Base-by-base conservation (phyloP, 2,113 vertebrate species). In the Trematomus loennbergii region DNA sequence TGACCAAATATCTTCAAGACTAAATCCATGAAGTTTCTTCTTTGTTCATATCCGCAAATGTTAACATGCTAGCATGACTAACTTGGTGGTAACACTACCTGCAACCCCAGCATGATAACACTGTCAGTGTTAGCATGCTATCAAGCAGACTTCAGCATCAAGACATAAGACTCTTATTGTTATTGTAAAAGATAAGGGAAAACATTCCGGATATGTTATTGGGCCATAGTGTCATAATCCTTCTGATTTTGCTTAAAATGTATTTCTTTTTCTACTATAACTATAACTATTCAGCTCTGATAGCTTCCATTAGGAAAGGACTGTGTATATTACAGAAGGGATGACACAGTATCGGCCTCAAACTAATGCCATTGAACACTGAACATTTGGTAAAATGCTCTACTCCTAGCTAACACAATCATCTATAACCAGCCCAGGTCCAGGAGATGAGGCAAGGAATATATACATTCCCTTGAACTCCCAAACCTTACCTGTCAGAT, bases 401-500 rank as follows among this genome's bases (percentile, higher is more conserved):
- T n/a, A 25, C 75, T 86, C 76, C 66, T 17, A 52, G 90, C 86
- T 89, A 92, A 91, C 87, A 87, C 87, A 87, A 92, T 93, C 87
- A 88, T 89, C 73, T 72, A 75, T 82, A 87, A 87, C 76, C 81
- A 72, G 63, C 62, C 66, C 40, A 20, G 70, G 82, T 86, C 78
- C 50, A 85, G 82, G 71, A 89, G 91, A 94, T 81, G 81, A 91
- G 85, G 87, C 79, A 83, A 81, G 71, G 70, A 85, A 91, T 91
- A 91, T 82, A 89, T 87, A 90, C 75, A 64, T 93, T 90, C 84
- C 83, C 81, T 88, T 88, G 87, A 88, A 87, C 90, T 91, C 76
- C 69, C 86, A 90, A 94, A 94, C 92, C 83, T 58, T 74, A 87
- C 80, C 92, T 93, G 94, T 93, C 95, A 94, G 91, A 89, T 87